These are phyloP conservation scores for Drosophila pullipes DNA, from an alignment of 2,888 invertebrate genomes.

Conservation along the genomic window DNA sequence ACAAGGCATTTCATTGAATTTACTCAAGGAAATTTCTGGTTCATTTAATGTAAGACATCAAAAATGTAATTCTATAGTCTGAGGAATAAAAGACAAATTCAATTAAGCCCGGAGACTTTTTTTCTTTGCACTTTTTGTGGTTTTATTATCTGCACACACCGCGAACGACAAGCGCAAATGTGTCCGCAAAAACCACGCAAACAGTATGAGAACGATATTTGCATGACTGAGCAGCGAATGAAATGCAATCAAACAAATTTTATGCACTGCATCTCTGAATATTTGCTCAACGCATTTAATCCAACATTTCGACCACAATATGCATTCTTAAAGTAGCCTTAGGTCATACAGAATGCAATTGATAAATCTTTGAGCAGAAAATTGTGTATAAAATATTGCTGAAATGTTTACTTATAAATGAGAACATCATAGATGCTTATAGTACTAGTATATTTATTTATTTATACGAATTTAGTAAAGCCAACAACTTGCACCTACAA, in stretches of 20 bases:
- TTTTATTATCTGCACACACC: constrained; percentile 15
- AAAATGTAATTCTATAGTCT: neutral
- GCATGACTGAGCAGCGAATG: constrained; percentile 42
- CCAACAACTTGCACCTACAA: constrained; percentile 12
- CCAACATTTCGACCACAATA: constrained; percentile 9
- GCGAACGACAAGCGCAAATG: constrained; percentile 46
- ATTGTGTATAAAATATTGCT: neutral
- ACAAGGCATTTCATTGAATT: neutral
- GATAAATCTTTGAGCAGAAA: neutral
- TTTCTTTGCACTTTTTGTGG: constrained; percentile 13
- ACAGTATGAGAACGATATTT: constrained; percentile 24
- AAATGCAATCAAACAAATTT: constrained; percentile 63
- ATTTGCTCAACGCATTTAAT: neutral
- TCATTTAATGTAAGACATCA: neutral
- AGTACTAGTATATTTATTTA: constrained; percentile 1
- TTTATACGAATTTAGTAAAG: neutral
- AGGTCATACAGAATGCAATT: neutral
- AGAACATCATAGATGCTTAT: neutral
- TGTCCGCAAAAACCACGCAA: constrained; percentile 19
- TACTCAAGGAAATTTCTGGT: neutral
- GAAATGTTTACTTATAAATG: neutral
- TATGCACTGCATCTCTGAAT: constrained; percentile 15
- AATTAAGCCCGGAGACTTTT: constrained; percentile 47
- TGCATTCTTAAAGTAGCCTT: constrained; percentile 1
- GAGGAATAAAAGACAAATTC: constrained; percentile 34